phyloP scores from a whole-genome alignment of 2,113 vertebrate species.

The Tachycineta bicolor region DNA sequence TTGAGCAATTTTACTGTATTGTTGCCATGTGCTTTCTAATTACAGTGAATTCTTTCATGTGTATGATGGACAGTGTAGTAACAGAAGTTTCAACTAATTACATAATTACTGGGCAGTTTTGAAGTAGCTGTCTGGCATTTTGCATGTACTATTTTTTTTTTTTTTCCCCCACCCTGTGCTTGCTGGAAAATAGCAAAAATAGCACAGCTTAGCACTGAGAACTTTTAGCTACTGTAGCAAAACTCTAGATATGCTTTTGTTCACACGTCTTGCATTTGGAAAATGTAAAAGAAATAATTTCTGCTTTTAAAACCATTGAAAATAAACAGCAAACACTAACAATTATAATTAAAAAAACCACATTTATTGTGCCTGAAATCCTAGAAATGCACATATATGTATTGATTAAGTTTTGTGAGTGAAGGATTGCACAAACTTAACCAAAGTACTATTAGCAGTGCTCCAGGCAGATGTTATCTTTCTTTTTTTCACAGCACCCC shows the following conservation, averaged over 20 bases:
- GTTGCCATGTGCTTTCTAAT: not conserved
- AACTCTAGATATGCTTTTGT: not conserved
- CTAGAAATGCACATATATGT: not conserved
- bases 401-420: not conserved
- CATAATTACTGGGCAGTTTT: not conserved
- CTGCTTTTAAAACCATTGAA: not conserved
- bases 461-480: not conserved
- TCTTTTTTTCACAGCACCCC: not conserved
- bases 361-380: not conserved
- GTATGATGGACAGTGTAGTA: not conserved
- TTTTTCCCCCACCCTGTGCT: not conserved
- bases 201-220: not conserved
- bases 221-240: not conserved
- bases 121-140: not conserved
- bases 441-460: not conserved
- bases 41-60: not conserved
- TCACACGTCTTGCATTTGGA: not conserved
- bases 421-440: not conserved
- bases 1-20: not conserved
- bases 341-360: accelerated
- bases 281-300: not conserved
- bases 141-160: not conserved
- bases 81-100: not conserved
- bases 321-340: not conserved
- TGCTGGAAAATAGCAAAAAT: not conserved